phyloP scores from a whole-genome alignment of 2,888 invertebrate species.

The Leuctra nigra region DNA sequence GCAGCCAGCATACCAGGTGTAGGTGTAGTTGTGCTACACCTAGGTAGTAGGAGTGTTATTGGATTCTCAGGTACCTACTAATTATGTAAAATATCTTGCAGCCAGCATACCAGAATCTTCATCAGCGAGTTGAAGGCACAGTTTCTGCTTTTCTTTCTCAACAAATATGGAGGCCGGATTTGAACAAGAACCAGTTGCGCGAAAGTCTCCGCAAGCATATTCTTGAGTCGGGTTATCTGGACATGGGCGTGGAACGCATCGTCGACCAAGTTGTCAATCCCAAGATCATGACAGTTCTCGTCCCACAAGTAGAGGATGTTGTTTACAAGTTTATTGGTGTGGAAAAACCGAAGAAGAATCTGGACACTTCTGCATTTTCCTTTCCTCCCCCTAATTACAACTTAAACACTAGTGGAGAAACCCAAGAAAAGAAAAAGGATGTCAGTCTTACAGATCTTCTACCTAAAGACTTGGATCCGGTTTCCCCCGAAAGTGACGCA shows the following conservation, averaged over 20 bases:
- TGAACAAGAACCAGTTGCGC: conserved; percentile 87
- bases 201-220: conserved; percentile 84
- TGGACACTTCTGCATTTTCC: not conserved
- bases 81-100: no score
- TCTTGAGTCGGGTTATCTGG: conserved; percentile 82
- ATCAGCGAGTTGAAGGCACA: conserved; percentile 80
- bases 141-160: conserved; percentile 76
- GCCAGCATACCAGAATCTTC: conserved; percentile 90
- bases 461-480: conserved; percentile 71
- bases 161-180: conserved; percentile 78
- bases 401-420: not conserved
- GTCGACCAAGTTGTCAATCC: conserved; percentile 91
- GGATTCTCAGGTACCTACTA: no score
- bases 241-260: conserved; percentile 87
- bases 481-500: conserved; percentile 72
- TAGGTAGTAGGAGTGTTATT: no score
- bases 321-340: conserved; percentile 82
- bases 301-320: conserved; percentile 85
- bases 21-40: no score
- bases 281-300: conserved; percentile 80
- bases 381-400: not conserved
- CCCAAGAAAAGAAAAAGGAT: conserved; percentile 24
- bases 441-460: conserved; percentile 50
- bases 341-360: conserved; percentile 54
- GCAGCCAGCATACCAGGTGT: no score